Percentiles rank a stretch among this genome's conserved stretches.
Conservation (phyloP, 1,140 invertebrate species). For the Gerris buenoi region DNA sequence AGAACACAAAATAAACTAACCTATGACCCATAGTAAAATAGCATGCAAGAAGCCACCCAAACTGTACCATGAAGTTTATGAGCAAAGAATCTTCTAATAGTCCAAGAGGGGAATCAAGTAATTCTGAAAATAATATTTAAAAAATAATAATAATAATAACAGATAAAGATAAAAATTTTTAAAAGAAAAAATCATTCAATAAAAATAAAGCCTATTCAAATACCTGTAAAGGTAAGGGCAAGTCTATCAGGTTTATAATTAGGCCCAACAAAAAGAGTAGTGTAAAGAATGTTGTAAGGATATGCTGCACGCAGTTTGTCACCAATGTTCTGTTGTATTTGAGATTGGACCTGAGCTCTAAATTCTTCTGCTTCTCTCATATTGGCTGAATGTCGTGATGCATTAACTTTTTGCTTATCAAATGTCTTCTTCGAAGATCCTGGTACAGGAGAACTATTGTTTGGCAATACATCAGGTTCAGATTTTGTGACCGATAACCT, state of each 20-base stretch:
- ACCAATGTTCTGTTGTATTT: constrained; percentile 30
- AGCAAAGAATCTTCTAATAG: constrained; percentile 56
- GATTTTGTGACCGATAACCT: no score
- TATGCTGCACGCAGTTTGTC: constrained; percentile 47
- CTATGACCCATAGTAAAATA: constrained; percentile 55
- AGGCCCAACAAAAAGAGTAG: constrained; percentile 44
- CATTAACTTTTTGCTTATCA: neutral
- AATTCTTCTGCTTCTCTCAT: constrained; percentile 7
- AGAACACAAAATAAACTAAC: constrained; percentile 30
- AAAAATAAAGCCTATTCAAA: neutral
- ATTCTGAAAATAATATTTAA: constrained; percentile 37
- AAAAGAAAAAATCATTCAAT: neutral
- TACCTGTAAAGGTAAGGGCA: constrained; percentile 52
- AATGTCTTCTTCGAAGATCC: no score
- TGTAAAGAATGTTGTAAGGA: constrained; percentile 68
- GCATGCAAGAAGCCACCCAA: constrained; percentile 67
- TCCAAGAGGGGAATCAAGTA: constrained; percentile 58
- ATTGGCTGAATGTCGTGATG: neutral
- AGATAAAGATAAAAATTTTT: neutral
- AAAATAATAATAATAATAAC: neutral
- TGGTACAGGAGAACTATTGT: no score
- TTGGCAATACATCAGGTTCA: no score
- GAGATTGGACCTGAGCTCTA: constrained; percentile 9
- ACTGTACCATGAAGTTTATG: constrained; percentile 85
- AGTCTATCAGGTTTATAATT: constrained; percentile 45